A percentile compares a stretch with the other conserved stretches of the same genome.
Conservation (phyloP, 2,113 vertebrate genomes). For the Callorhinus ursinus region DNA sequence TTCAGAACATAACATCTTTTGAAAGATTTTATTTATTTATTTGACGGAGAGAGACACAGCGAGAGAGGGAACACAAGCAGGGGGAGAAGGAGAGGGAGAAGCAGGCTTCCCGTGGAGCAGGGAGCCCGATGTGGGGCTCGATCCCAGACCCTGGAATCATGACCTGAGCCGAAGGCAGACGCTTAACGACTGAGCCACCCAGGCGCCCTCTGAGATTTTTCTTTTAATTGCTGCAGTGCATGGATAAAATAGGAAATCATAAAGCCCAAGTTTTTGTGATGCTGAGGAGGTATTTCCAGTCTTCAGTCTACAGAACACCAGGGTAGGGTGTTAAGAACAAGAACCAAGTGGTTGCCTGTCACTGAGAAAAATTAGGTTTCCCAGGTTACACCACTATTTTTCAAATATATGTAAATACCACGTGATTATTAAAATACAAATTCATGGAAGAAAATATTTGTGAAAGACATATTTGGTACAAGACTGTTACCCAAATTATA, state of each 20-base stretch:
- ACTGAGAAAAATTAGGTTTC: background rate
- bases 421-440: slow-evolving; percentile 43
- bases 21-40: no score
- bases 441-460: background rate
- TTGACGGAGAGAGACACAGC: no score
- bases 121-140: no score
- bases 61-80: no score
- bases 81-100: no score
- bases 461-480: background rate
- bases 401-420: background rate
- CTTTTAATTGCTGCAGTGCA: background rate
- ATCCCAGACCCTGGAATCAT: no score
- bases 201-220: background rate
- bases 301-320: background rate
- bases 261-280: background rate
- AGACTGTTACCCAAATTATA: background rate
- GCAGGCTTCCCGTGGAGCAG: no score
- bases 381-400: background rate
- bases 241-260: background rate
- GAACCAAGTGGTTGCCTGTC: background rate
- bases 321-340: background rate
- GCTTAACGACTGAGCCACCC: no score
- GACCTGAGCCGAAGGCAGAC: no score
- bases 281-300: background rate
- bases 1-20: background rate